Percentiles rank a stretch among this genome's conserved stretches.
Evolutionary conservation across 2,888 invertebrate genomes (phyloP).

Genomic region (Mythimna ferrago): DNA sequence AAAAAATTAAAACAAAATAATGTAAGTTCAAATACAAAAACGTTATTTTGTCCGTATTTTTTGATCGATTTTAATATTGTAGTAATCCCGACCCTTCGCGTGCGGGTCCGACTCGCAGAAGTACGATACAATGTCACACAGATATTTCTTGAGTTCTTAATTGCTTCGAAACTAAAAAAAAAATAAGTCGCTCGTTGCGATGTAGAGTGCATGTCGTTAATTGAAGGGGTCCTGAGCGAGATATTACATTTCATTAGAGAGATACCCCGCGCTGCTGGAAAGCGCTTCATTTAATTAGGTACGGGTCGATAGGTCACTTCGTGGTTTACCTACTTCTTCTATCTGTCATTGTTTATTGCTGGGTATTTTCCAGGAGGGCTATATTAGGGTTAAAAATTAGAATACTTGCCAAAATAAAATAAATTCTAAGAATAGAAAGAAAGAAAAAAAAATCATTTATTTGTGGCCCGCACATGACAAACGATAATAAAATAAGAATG

Average conservation of each 20-base stretch:
- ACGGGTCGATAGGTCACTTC: constrained; percentile 59
- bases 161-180: constrained; percentile 25
- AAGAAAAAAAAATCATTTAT: no score
- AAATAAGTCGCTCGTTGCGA: constrained; percentile 35
- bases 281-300: constrained; percentile 72
- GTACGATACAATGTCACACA: neutral
- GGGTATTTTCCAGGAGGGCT: constrained; percentile 17
- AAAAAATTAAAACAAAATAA: no score
- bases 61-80: no score
- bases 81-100: no score
- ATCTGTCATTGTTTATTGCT: constrained; percentile 26
- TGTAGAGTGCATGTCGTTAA: constrained; percentile 65
- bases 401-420: neutral
- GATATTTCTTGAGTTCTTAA: constrained; percentile 22
- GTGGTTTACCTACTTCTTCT: constrained; percentile 34
- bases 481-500: no score
- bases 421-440: no score
- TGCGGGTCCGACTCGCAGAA: neutral
- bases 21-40: fast-evolving
- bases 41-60: no score
- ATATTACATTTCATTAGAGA: constrained; percentile 73
- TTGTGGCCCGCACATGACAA: no score
- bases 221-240: constrained; percentile 68
- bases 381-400: constrained; percentile 9
- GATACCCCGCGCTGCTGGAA: constrained; percentile 62